Evolutionary conservation across 2,113 vertebrate species (phyloP).

Genomic region (Indri indri): DNA sequence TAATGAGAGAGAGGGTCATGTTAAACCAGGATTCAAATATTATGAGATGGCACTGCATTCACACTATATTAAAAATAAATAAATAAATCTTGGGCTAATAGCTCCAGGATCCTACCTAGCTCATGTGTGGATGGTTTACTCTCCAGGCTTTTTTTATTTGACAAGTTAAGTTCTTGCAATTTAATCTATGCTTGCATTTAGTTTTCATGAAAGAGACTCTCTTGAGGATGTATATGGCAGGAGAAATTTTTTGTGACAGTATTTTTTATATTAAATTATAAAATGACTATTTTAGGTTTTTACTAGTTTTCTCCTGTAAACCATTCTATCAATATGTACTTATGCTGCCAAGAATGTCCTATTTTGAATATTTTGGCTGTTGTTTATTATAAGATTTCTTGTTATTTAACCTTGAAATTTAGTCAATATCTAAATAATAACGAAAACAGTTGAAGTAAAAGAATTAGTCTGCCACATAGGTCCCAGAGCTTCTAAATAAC

Average conservation of each 20-base stretch:
- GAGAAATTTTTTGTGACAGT: not conserved
- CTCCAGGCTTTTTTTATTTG: not conserved
- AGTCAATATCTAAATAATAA: not conserved
- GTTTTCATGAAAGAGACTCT: not conserved
- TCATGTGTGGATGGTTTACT: not conserved
- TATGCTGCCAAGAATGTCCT: not conserved
- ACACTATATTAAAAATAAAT: not conserved
- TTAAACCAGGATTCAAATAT: not conserved
- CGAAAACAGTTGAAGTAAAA: not conserved
- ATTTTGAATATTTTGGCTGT: not conserved
- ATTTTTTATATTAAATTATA: not conserved
- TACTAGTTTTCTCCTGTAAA: not conserved
- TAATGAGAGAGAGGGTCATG: not conserved
- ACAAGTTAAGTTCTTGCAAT: not conserved
- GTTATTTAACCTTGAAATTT: conserved; percentile 17
- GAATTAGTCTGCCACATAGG: not conserved
- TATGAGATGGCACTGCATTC: not conserved
- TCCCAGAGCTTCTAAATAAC: not conserved
- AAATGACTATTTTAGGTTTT: not conserved
- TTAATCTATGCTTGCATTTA: not conserved
- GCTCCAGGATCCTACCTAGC: not conserved
- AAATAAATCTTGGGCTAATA: not conserved
- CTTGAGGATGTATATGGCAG: not conserved
- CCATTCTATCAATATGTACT: not conserved
- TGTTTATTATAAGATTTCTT: not conserved